Percentiles rank a stretch among this genome's conserved stretches.
Evolutionary conservation across 1,140 invertebrate genomes (phyloP).

Genomic region (Drosophila murphyi): DNA sequence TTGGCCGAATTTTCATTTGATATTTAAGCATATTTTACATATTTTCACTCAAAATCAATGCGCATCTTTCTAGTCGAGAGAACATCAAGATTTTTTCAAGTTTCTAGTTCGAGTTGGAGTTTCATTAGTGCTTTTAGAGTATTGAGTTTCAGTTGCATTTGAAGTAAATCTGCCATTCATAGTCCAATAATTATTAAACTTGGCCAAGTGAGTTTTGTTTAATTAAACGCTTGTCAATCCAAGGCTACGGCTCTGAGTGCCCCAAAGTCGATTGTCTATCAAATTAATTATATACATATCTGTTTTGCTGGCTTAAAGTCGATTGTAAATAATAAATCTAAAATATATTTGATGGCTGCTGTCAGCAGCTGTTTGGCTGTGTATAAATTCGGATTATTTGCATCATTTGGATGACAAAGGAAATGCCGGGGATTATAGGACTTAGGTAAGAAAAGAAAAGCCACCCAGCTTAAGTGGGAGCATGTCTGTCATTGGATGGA

Average conservation of each 20-base stretch:
- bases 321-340: slow-evolving; percentile 60
- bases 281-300: slow-evolving; percentile 61
- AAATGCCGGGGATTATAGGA: too few relatives aligned
- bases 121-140: slow-evolving; percentile 5
- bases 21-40: too few relatives aligned
- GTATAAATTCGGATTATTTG: too few relatives aligned
- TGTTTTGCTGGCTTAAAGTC: slow-evolving; percentile 67
- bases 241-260: slow-evolving; percentile 41
- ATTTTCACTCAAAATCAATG: too few relatives aligned
- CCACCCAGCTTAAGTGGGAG: too few relatives aligned
- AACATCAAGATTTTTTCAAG: too few relatives aligned
- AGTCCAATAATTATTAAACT: slow-evolving; percentile 75
- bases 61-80: background rate
- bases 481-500: too few relatives aligned
- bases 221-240: slow-evolving; percentile 67
- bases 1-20: too few relatives aligned
- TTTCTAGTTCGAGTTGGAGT: slow-evolving; percentile 30
- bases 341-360: background rate
- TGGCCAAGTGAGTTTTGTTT: slow-evolving; percentile 40
- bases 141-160: slow-evolving; percentile 36
- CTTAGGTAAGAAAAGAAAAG: too few relatives aligned
- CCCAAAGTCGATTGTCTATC: slow-evolving; percentile 11
- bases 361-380: too few relatives aligned
- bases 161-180: slow-evolving; percentile 63
- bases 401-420: too few relatives aligned